Percentiles rank a stretch among this genome's conserved stretches.
Evolutionary conservation across 2,113 vertebrate genomes (phyloP).

Genomic region (Rhea pennata): DNA sequence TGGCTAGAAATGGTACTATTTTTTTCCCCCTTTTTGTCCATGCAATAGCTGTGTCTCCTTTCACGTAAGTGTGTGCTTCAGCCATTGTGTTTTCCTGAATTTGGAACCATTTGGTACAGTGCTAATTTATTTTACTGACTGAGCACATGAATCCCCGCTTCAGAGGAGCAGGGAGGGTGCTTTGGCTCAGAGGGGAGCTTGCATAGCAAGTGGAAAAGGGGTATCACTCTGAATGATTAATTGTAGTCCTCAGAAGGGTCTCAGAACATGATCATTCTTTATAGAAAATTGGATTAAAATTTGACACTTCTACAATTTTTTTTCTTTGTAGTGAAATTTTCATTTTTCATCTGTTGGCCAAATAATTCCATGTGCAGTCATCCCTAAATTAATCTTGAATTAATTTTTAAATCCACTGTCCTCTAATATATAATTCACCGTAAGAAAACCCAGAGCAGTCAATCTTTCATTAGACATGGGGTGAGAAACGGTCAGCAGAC

Average conservation of each 20-base stretch:
- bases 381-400: conserved; percentile 80
- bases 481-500: conserved; percentile 84
- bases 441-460: conserved; percentile 79
- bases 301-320: conserved; percentile 69
- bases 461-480: conserved; percentile 86
- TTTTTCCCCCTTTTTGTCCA: conserved; percentile 5
- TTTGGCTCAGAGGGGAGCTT: conserved; percentile 35
- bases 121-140: conserved; percentile 64
- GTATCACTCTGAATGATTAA: conserved; percentile 69
- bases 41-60: conserved; percentile 1
- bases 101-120: conserved; percentile 60
- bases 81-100: conserved; percentile 54
- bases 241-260: conserved; percentile 60
- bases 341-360: conserved; percentile 73
- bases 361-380: conserved; percentile 73
- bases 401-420: conserved; percentile 80
- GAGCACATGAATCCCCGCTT: conserved; percentile 29
- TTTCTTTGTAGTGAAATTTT: conserved; percentile 71
- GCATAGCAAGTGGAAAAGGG: conserved; percentile 45
- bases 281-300: conserved; percentile 76
- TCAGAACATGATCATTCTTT: conserved; percentile 73
- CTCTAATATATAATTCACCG: conserved; percentile 78
- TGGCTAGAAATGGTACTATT: background rate
- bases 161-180: conserved; percentile 21
- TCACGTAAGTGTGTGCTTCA: conserved; percentile 46